phyloP scores from a whole-genome alignment of 2,113 vertebrate genomes.

The Ondatra zibethicus region DNA sequence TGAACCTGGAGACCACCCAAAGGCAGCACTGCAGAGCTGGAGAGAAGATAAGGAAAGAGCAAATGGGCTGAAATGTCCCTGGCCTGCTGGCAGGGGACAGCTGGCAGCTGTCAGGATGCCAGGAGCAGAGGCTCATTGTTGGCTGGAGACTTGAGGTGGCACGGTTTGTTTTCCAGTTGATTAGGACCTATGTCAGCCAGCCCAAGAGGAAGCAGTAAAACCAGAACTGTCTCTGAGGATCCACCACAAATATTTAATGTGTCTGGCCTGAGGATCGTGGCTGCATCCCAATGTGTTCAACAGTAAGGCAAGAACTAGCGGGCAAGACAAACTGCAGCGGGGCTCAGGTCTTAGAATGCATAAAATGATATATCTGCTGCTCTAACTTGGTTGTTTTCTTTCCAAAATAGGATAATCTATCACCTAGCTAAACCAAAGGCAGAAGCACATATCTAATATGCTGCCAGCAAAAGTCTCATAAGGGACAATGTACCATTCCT shows the following conservation, averaged over 20 bases:
- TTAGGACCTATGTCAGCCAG: background rate
- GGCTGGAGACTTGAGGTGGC: background rate
- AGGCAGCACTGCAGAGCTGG: background rate
- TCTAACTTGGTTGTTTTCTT: background rate
- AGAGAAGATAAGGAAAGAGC: background rate
- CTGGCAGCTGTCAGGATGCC: background rate
- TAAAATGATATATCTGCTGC: background rate
- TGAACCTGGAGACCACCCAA: background rate
- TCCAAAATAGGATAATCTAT: background rate
- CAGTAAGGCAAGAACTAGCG: background rate
- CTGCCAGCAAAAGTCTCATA: background rate
- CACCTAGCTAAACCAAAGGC: background rate
- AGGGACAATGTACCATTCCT: background rate
- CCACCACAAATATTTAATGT: background rate
- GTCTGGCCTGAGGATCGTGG: slow-evolving; percentile 28
- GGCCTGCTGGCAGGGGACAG: background rate
- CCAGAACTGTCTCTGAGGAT: background rate
- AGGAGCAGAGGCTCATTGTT: background rate
- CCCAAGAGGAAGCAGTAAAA: slow-evolving; percentile 49
- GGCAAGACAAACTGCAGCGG: background rate
- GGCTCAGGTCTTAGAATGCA: background rate
- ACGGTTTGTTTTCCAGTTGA: background rate
- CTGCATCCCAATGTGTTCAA: background rate
- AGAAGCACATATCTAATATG: background rate
- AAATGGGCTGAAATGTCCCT: background rate